Evolutionary conservation across 1,140 invertebrate genomes (phyloP), one percentile per base, ranked within the genome.

Genomic region (Camponotus floridanus): DNA sequence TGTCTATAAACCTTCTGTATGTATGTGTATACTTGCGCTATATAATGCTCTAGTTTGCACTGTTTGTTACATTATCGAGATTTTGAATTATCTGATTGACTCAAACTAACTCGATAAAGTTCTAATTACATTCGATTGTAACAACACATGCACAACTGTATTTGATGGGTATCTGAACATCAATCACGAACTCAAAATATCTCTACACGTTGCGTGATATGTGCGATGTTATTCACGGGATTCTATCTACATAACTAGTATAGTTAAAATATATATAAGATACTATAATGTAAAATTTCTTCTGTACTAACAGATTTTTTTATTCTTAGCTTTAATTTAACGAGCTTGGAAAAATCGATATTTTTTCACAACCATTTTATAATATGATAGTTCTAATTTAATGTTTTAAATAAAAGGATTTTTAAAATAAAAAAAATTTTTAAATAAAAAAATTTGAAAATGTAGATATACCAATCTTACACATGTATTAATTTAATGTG

Each of bases 101-200:
- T 42, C 51, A 55, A 71, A 59, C 39, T 74, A 83, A 73, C 57
- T 73, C 79, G 26, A 83, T 73, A 74, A 36, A 74, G 68, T 61
- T 4, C 26, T 61, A 83, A 83, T 83, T 83, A 74, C 11, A 13
- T 73, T 62, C 8, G 42, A 36, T 7, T 8, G 48, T 51, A 64
- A 64, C 59, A 18, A 73, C 31, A 73, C 8, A 11, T 61, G 59
- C 2, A 6, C 36, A 31, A 57, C 36, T 81, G 51, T 31, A 48
- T n/a, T 74, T n/a, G 13, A 61, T 61, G 45, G 15, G 48, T 81
- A 81, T 83, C 68, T 61, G 51, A 9, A 15, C 39, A 48, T 62
- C 13, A 26, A 73, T 74, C 39, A n/a, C 33, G 13, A 39, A 45
- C 31, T 61, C 39, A 36, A 31, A 61, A 62, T 26, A 83, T n/a